Base-by-base conservation (phyloP, 1,140 invertebrate species). In the Mactra quadrangularis region DNA sequence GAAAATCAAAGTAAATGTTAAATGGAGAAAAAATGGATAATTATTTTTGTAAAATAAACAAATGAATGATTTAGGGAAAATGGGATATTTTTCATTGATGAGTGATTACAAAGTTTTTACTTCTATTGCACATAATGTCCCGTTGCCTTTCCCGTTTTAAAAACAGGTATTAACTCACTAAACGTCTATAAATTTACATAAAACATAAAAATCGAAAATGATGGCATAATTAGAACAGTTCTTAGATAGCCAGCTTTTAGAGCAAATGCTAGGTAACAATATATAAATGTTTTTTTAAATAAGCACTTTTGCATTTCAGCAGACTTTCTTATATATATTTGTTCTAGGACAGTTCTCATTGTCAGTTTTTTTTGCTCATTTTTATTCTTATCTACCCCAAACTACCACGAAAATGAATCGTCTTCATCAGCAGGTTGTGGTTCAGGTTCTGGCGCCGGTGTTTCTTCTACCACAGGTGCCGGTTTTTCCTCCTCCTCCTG, bases 161-260 rank as follows among this genome's bases (percentile, higher is more conserved):
- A n/a, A n/a, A 72, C 52, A 50, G 70, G 93, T 98, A 38, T 3
- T 29, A 71, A 31, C 7, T 15, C 22, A 50, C 41, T 25, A 50
- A 68, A 47, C 41, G 35, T 64, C 35, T 38, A 33, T 25, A 50
- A 68, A 47, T 31, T 17, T 64, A 7, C 25, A 33, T 25, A 41
- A 41, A 7, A 41, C 38, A 41, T 15, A 41, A 6, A 41, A 41
- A 41, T 41, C 38, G 38, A 41, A 41, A 41, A 41, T 41, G 15
- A n/a, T n/a, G n/a, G n/a, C n/a, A n/a, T n/a, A 64, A 33, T 33
- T 64, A 17, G 17, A 35, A 31, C 60, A n/a, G 27, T 35, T 13
- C 35, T 64, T 4, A 35, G n/a, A n/a, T n/a, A 64, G 25, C 25
- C n/a, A 19, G 55, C 0, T 41, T 41, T 41, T 7, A 41, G 38